Percentiles rank a stretch among this genome's conserved stretches.
Conservation (phyloP, 2,113 vertebrate genomes). For the Sylvia atricapilla region DNA sequence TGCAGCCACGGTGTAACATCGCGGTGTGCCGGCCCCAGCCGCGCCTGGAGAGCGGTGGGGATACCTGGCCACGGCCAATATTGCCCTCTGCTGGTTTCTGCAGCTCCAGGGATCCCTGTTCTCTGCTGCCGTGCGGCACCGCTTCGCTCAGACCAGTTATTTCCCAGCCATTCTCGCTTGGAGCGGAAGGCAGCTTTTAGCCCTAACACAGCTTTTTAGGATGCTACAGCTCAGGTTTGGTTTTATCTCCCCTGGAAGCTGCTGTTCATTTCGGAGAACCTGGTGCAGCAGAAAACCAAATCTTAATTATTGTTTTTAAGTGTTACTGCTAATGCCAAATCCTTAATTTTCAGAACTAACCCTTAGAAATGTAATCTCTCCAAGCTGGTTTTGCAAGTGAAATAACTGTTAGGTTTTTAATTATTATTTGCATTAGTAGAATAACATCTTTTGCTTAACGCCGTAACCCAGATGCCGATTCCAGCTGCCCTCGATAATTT, state of each 20-base stretch:
- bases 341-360: not conserved
- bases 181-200: not conserved
- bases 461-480: not conserved
- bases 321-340: not conserved
- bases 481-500: not conserved
- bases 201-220: not conserved
- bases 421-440: not conserved
- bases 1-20: accelerated
- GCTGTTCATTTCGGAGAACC: not conserved
- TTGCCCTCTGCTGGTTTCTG: constrained; percentile 59
- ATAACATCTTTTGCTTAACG: not conserved
- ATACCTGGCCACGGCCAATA: not conserved
- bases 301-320: not conserved
- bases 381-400: not conserved
- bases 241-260: not conserved
- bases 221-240: not conserved
- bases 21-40: accelerated
- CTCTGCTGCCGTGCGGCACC: not conserved
- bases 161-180: not conserved
- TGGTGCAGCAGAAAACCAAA: not conserved
- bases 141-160: not conserved
- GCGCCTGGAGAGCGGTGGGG: not conserved
- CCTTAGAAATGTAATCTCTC: not conserved
- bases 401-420: not conserved
- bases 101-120: not conserved